These are phyloP conservation scores for Melanostigma gelatinosum DNA, from an alignment of 2,113 vertebrate species.

Conservation along the genomic window DNA sequence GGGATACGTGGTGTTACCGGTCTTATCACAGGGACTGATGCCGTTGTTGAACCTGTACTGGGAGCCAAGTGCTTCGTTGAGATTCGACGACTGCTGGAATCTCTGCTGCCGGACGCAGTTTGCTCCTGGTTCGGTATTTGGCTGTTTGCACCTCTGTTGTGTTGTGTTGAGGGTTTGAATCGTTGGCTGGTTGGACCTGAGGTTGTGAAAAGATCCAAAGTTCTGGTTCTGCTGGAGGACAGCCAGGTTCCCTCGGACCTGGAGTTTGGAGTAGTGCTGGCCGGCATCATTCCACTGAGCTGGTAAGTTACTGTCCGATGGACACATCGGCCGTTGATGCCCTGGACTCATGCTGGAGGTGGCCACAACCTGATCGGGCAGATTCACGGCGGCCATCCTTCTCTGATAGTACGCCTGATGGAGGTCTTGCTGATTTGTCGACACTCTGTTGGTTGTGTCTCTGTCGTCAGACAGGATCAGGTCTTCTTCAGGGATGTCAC, in stretches of 20 bases:
- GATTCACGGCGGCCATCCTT: slow-evolving; percentile 40
- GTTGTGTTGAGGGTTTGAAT: slow-evolving; percentile 70
- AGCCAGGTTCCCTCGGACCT: slow-evolving; percentile 76
- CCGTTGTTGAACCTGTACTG: slow-evolving; percentile 77
- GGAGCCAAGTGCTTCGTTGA: slow-evolving; percentile 66
- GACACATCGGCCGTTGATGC: slow-evolving; percentile 15
- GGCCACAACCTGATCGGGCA: background rate
- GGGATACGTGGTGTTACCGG: slow-evolving; percentile 72
- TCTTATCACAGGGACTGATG: slow-evolving; percentile 65
- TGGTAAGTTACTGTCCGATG: slow-evolving; percentile 77
- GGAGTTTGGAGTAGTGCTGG: slow-evolving; percentile 53
- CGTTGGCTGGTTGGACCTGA: slow-evolving; percentile 75
- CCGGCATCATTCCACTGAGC: slow-evolving; percentile 87
- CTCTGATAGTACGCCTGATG: slow-evolving; percentile 48
- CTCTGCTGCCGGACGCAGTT: slow-evolving; percentile 78
- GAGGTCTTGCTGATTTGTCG: slow-evolving; percentile 25
- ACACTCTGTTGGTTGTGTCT: background rate
- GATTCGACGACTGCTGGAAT: slow-evolving; percentile 66
- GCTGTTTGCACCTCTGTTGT: slow-evolving; percentile 73
- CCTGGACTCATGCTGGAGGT: slow-evolving; percentile 38
- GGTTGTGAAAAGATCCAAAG: slow-evolving; percentile 82
- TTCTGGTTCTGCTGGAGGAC: slow-evolving; percentile 89
- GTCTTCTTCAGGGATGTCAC: slow-evolving; percentile 83
- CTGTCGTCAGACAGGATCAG: slow-evolving; percentile 80
- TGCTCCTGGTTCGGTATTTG: slow-evolving; percentile 71